Evolutionary conservation across 1,140 invertebrate genomes (phyloP).

Genomic region (Diorhabda elongata): DNA sequence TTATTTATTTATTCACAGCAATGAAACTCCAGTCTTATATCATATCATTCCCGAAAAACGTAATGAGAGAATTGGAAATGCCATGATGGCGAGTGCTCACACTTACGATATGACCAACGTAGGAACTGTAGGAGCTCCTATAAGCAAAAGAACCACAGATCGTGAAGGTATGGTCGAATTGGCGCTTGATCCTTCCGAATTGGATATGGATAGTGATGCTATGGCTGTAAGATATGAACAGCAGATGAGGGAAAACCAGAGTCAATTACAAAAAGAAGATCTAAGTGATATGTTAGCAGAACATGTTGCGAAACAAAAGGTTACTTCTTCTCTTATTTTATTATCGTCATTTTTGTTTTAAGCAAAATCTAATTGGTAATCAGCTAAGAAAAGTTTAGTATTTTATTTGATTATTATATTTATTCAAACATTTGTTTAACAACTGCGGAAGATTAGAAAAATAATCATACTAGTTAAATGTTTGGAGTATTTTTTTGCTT

Average conservation of each 20-base stretch:
- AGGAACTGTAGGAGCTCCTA: constrained; percentile 53
- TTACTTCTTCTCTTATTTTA: constrained; percentile 40
- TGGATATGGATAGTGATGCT: constrained; percentile 92
- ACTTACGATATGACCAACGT: constrained; percentile 84
- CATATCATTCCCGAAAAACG: constrained; percentile 94
- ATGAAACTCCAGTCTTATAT: constrained; percentile 86
- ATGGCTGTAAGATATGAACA: constrained; percentile 97
- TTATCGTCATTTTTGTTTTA: background rate
- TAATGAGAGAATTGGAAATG: constrained; percentile 79
- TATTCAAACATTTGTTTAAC: no score
- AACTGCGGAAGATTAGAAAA: no score
- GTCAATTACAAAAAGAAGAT: constrained; percentile 86
- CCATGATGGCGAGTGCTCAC: constrained; percentile 99
- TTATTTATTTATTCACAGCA: constrained; percentile 50
- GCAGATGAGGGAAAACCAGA: constrained; percentile 87
- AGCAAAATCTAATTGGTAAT: background rate
- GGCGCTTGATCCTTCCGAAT: constrained; percentile 93
- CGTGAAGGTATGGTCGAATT: constrained; percentile 80
- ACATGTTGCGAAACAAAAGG: constrained; percentile 92
- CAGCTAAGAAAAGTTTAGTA: no score
- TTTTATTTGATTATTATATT: no score
- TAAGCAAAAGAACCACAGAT: constrained; percentile 39
- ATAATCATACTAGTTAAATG: no score
- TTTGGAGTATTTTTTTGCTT: no score
- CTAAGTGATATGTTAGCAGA: constrained; percentile 98